Percentiles rank a stretch among this genome's conserved stretches.
phyloP scores from a whole-genome alignment of 2,113 vertebrate genomes.

The Rhadina sibilatrix region DNA sequence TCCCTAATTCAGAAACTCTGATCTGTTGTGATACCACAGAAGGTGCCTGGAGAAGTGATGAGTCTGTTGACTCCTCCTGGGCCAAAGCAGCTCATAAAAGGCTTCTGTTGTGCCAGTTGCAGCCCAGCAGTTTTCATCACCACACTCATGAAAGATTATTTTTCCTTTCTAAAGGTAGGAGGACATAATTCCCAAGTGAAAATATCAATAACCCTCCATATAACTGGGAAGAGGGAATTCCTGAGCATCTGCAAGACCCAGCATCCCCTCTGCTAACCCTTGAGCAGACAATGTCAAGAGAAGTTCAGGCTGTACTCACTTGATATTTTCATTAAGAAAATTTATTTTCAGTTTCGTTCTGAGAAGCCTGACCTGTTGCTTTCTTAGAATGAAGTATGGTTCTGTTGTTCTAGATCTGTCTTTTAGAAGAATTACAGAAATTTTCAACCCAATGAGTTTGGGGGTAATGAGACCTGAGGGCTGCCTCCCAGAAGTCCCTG shows the following conservation, averaged over 20 bases:
- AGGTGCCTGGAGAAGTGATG: not conserved
- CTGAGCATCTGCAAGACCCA: not conserved
- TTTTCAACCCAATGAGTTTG: not conserved
- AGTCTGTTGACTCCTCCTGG: not conserved
- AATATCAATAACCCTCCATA: not conserved
- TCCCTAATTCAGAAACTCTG: not conserved
- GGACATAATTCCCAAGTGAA: not conserved
- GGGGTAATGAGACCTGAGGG: not conserved
- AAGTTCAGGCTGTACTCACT: not conserved
- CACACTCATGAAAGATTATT: not conserved
- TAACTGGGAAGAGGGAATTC: not conserved
- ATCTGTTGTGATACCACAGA: not conserved
- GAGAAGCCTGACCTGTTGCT: not conserved
- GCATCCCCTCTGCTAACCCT: not conserved
- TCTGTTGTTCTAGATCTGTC: not conserved
- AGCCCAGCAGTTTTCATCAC: not conserved
- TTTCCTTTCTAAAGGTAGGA: not conserved
- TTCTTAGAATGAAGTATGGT: not conserved
- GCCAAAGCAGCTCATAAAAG: not conserved
- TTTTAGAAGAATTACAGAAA: not conserved
- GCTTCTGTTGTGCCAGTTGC: not conserved
- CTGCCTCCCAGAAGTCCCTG: not conserved
- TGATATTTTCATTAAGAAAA: not conserved
- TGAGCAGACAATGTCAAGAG: not conserved
- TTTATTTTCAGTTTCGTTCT: not conserved